Evolutionary conservation across 2,797 vertebrate species (phyloP).

Genomic region (Lateolabrax maculatus): DNA sequence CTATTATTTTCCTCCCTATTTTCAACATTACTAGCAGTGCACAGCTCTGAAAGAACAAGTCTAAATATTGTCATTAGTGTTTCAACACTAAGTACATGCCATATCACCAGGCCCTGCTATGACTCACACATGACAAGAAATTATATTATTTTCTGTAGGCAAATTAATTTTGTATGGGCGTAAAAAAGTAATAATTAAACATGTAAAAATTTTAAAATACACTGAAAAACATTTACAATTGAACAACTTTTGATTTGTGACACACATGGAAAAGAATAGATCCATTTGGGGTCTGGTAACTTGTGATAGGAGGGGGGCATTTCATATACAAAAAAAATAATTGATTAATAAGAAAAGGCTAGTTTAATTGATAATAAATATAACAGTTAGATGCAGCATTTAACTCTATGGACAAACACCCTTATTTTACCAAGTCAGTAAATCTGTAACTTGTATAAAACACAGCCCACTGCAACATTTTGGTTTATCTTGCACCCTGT

Average conservation of each 20-base stretch:
- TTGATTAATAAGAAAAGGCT: background rate
- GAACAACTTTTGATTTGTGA: background rate
- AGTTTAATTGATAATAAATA: background rate
- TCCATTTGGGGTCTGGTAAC: too few relatives aligned
- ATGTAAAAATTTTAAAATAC: background rate
- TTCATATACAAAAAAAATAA: background rate
- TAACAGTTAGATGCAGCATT: background rate
- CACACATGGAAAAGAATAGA: background rate
- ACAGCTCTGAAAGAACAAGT: constrained; percentile 45
- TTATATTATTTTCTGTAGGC: constrained; percentile 1
- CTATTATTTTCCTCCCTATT: constrained; percentile 41
- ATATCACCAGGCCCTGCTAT: background rate
- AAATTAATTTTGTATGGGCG: background rate
- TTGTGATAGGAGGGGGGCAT: too few relatives aligned
- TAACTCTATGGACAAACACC: too few relatives aligned
- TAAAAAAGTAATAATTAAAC: background rate
- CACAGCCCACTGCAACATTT: background rate
- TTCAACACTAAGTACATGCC: constrained; percentile 29
- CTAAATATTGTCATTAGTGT: constrained; percentile 32
- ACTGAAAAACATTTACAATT: background rate
- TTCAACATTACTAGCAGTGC: constrained; percentile 10
- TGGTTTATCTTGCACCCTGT: background rate
- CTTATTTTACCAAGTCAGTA: background rate
- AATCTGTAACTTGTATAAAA: background rate
- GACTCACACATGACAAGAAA: constrained; percentile 18